A percentile compares a stretch with the other conserved stretches of the same genome.
These are phyloP conservation scores for Haliclona indistincta DNA, from an alignment of 37 sponge, comb jelly and placozoan species.

Conservation along the genomic window DNA sequence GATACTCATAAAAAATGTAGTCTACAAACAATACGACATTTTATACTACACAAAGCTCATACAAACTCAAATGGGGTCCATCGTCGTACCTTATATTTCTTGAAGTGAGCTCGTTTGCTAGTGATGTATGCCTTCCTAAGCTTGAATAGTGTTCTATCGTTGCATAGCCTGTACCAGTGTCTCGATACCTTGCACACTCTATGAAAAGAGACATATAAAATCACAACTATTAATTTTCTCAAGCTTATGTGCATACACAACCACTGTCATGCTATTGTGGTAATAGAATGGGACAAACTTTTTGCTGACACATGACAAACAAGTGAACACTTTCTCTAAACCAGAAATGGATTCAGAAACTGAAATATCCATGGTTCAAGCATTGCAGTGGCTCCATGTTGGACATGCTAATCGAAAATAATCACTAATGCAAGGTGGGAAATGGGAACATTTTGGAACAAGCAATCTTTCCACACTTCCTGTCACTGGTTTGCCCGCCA, in stretches of 20 bases:
- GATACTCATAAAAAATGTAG: background rate
- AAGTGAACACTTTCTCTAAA: too few species aligned
- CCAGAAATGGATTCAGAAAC: too few species aligned
- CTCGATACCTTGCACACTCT: constrained; percentile 42
- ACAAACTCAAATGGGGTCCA: background rate
- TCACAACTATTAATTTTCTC: background rate
- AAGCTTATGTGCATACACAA: background rate
- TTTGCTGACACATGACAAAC: too few species aligned
- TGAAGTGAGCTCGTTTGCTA: constrained; percentile 10
- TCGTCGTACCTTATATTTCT: constrained; percentile 19
- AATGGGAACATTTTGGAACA: background rate
- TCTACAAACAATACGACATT: background rate
- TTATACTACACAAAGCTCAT: background rate
- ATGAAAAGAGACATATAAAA: background rate
- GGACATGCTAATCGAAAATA: background rate
- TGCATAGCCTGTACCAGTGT: constrained; percentile 23
- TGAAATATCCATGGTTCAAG: too few species aligned
- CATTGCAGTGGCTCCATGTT: background rate
- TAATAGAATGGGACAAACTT: background rate
- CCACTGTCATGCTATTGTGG: background rate
- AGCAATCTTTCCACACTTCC: background rate
- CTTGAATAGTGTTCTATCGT: constrained; percentile 8
- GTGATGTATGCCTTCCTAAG: constrained; percentile 14
- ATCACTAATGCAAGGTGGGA: too few species aligned
- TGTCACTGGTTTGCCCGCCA: background rate